Evolutionary conservation across 1,140 invertebrate genomes (phyloP).

Genomic region (Dermatophagoides farinae): DNA sequence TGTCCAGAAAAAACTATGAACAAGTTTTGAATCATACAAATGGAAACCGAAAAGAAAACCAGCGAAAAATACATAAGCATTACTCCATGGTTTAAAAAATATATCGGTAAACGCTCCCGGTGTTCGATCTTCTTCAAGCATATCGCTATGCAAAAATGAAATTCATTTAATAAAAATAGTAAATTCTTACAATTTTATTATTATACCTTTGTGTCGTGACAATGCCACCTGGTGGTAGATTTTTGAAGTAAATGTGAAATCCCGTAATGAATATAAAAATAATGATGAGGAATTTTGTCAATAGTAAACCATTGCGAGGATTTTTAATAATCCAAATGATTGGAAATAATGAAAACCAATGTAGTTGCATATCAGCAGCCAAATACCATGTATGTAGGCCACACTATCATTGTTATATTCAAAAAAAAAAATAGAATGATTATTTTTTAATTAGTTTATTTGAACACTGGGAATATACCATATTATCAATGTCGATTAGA

Average conservation of each 20-base stretch:
- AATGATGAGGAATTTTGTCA: neutral
- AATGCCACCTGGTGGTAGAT: conserved; percentile 2
- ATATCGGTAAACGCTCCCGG: neutral
- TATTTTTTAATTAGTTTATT: neutral
- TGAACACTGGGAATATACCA: neutral
- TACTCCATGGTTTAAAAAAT: conserved; percentile 9
- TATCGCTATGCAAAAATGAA: neutral
- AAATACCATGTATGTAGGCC: conserved; percentile 9
- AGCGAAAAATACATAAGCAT: conserved; percentile 10
- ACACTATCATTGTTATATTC: neutral
- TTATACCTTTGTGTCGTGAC: neutral
- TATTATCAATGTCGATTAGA: conserved; percentile 2
- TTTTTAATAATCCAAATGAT: conserved; percentile 1
- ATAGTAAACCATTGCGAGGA: neutral
- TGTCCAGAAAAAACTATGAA: too few relatives aligned
- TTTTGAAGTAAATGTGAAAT: neutral
- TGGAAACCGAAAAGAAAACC: conserved; percentile 5
- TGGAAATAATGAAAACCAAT: conserved; percentile 5
- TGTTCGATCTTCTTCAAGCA: neutral
- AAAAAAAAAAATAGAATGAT: neutral
- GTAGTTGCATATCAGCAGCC: conserved; percentile 9
- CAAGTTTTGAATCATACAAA: too few relatives aligned
- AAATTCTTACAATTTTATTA: neutral
- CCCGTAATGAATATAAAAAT: neutral
- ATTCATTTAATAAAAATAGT: neutral